Evolutionary conservation across 2,113 vertebrate species (phyloP), one percentile per base, ranked within the genome.

Genomic region (Dipodomys stephensi): DNA sequence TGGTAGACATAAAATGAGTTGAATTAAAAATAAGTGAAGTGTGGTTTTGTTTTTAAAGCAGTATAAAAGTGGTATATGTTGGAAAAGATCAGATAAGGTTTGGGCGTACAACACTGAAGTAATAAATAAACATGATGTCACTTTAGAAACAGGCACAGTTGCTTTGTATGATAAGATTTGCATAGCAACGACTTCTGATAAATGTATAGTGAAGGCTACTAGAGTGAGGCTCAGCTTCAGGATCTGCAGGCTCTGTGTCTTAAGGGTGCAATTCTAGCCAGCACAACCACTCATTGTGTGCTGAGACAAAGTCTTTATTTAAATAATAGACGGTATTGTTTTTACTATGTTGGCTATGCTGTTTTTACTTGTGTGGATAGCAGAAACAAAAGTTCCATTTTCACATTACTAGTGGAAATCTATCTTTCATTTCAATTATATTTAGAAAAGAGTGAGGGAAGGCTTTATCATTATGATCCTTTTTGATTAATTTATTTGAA

Each of bases 81-180:
- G 95, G 72, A 87, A 97, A 83, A 94, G 92, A 95, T 94, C 93
- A 97, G 96, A 81, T 85, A 76, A 97, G 78, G 85, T 96, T 97
- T 95, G 94, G 93, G 82, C 92, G 93, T 96, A 96, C 96, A 97
- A 97, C 96, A 96, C 95, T 97, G 87, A 94, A 79, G 90, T 96
- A 91, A 97, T 97, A 98, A 97, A 97, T 97, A 98, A 98, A 98
- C 95, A 98, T 96, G 95, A 98, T 91, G 96, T 97, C 97, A 97
- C 97, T 96, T 95, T 12, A 90, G 94, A 96, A 97, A 96, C 95
- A 95, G 82, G 88, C 90, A 80, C 95, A 97, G 97, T 98, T 97
- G 97, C 97, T 97, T 98, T 95, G 95, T 96, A 96, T 95, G 96
- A 96, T 94, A 96, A 97, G 96, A 98, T 98, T 97, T 98, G 97